Conservation (phyloP, 1,140 invertebrate species). For the Drosophila triauraria region DNA sequence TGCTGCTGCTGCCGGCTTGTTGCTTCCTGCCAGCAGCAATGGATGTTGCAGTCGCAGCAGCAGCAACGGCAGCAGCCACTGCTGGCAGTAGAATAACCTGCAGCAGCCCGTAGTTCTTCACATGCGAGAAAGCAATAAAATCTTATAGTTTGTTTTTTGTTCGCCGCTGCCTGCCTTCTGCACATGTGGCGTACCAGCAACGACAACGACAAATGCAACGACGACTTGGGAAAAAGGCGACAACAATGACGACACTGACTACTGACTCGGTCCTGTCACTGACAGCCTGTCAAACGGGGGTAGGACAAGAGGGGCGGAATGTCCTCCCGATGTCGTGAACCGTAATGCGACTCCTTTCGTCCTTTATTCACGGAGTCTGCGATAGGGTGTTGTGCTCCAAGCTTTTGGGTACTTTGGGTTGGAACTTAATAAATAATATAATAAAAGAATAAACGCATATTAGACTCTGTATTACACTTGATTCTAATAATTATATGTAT, state of each 20-base stretch:
- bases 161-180: constrained; percentile 43
- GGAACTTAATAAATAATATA: not conserved
- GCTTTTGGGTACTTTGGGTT: not conserved
- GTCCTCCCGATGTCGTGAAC: constrained; percentile 67
- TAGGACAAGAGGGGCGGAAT: constrained; percentile 20
- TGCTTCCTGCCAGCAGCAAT: constrained; percentile 68
- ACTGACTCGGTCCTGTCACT: constrained; percentile 70
- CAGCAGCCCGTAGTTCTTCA: constrained; percentile 61
- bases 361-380: not conserved
- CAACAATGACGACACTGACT: constrained; percentile 80
- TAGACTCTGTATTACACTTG: too few relatives aligned
- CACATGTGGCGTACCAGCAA: constrained; percentile 69
- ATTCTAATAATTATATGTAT: not conserved
- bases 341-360: constrained; percentile 42
- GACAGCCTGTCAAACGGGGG: constrained; percentile 69
- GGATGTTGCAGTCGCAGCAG: constrained; percentile 30
- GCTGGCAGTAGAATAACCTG: constrained; percentile 38
- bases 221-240: constrained; percentile 59
- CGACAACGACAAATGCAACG: constrained; percentile 43
- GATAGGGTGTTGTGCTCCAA: constrained; percentile 5
- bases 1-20: constrained; percentile 61
- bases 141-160: constrained; percentile 76
- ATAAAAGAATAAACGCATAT: not conserved
- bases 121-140: constrained; percentile 80
- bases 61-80: constrained; percentile 23